Percentiles rank a stretch among this genome's conserved stretches.
Conservation (phyloP, 2,797 vertebrate genomes). For the Bradypodion pumilum region DNA sequence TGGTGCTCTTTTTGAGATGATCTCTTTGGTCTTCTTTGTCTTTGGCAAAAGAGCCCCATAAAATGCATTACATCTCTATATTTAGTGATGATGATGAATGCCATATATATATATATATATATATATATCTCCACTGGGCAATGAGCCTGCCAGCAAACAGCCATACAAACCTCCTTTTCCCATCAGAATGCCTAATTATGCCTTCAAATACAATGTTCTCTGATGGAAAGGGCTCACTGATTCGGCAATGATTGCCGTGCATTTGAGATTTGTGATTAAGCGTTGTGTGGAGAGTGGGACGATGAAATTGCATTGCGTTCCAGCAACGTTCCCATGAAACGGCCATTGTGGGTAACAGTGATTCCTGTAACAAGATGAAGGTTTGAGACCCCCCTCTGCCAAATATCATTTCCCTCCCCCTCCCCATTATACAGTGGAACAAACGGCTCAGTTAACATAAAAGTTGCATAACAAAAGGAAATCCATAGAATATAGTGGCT, state of each 20-base stretch:
- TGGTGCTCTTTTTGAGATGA: neutral
- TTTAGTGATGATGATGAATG: too few species aligned
- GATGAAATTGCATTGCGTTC: neutral
- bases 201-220: neutral
- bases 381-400: neutral
- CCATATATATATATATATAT: too few species aligned
- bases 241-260: neutral
- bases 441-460: too few species aligned
- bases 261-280: neutral
- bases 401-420: too few species aligned
- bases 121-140: neutral
- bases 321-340: neutral
- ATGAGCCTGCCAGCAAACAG: neutral
- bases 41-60: neutral
- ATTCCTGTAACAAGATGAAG: neutral
- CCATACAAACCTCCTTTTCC: neutral
- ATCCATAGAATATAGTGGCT: too few species aligned
- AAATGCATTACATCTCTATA: too few species aligned
- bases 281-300: neutral
- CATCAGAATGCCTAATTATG: neutral
- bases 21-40: too few species aligned
- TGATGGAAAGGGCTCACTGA: neutral
- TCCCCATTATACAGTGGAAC: too few species aligned
- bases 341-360: accelerated
- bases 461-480: too few species aligned